Evolutionary conservation across 2,797 vertebrate genomes (phyloP).

Genomic region (Artibeus jamaicensis): DNA sequence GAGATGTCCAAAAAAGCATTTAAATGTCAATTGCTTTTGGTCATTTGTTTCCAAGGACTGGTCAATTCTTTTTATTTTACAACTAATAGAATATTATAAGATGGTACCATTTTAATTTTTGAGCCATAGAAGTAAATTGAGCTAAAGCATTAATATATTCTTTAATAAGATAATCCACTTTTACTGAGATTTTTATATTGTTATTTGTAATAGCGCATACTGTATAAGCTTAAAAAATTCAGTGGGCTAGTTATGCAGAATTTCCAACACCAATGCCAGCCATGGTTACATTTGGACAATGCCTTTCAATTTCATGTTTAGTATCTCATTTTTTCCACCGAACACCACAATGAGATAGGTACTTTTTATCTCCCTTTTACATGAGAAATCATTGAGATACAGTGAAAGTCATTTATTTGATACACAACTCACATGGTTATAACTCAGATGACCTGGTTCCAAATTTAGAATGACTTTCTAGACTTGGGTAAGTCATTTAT

Average conservation of each 20-base stretch:
- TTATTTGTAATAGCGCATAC: not conserved
- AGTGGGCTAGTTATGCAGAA: not conserved
- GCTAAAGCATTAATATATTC: not conserved
- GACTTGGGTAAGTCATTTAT: not conserved
- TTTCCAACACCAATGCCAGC: not conserved
- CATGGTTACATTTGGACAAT: not conserved
- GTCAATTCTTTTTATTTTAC: constrained; percentile 6
- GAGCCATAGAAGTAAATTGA: not conserved
- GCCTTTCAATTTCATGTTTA: not conserved
- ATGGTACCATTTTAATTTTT: not conserved
- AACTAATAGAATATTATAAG: not conserved
- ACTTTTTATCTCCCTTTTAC: not conserved
- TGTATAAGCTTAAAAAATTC: not conserved
- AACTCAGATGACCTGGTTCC: not conserved
- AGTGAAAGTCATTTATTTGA: not conserved
- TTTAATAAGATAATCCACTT: not conserved
- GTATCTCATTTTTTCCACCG: not conserved
- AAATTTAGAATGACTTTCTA: not conserved
- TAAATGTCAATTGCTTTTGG: not conserved
- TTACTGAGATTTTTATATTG: not conserved
- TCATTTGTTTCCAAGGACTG: not conserved
- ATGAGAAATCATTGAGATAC: not conserved
- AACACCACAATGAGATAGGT: not conserved
- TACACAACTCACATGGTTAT: not conserved
- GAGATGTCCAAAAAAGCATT: not conserved